Base-by-base conservation (phyloP, 2,797 vertebrate species). In the Anguilla marmorata region DNA sequence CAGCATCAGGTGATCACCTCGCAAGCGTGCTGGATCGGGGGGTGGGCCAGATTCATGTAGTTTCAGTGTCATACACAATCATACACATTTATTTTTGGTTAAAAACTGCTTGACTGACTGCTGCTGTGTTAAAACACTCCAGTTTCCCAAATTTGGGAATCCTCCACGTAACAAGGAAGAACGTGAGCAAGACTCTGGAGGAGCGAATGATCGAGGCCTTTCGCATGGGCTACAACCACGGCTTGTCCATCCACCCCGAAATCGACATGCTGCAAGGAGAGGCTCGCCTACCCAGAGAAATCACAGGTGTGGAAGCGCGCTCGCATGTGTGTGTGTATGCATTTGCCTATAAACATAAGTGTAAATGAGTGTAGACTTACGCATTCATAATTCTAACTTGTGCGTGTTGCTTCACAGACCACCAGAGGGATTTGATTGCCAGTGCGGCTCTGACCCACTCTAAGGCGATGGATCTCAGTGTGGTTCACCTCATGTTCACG, bases 101-200 rank as follows among this genome's bases (percentile, higher is more conserved):
- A 11, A 74, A 74, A 27, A 27, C n/a, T 90, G 52, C 74, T 58
- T 21, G 9, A 33, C 74, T 76, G 74, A 76, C 74, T 33, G 74
- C 74, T 33, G 74, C 37, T 9, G 1, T 76, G 74, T 41, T 41
- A 11, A 76, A 76, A 19, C 74, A 84, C 80, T 0, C 76, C 21
- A 99, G 98, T 90, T 99, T 99, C 90, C 97, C 98, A 0, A 99
- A 99, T 93, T 93, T 99, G 87, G 98, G 98, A 37, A 98, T 99
- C 93, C 97, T 99, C 89, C 98, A 99, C 0, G 98, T 99, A 91
- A 99, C 98, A 0, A 99, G 99, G 96, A 99, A 99, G 95, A 99
- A 98, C 11, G 98, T 99, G 80, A 96, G 95, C 69, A 98, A 97
- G 94, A 98, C 97, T 21, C 95, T 99, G 93, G 98, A 99, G 94